Percentiles rank a stretch among this genome's conserved stretches.
Conservation (phyloP, 2,797 vertebrate genomes). For the Malurus leucopterus region DNA sequence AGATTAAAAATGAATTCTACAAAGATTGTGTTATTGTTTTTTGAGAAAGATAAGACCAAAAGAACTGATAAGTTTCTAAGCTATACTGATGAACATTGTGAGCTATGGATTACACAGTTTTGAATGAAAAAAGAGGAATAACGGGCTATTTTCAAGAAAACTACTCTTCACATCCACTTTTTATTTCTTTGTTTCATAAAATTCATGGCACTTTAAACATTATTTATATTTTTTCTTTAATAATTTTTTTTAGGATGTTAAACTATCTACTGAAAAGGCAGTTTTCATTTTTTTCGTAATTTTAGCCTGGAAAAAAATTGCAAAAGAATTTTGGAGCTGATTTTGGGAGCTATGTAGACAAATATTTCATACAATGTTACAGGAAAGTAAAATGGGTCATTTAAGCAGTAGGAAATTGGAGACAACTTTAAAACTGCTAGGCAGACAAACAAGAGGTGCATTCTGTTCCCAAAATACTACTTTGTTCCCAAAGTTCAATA, state of each 20-base stretch:
- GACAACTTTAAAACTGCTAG: background rate
- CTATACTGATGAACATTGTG: background rate
- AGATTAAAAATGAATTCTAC: background rate
- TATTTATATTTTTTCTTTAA: background rate
- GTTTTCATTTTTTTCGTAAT: background rate
- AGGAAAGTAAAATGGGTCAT: background rate
- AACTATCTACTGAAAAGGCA: background rate
- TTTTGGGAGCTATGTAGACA: background rate
- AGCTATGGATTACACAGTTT: fast-evolving
- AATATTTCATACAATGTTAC: background rate
- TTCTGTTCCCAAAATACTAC: background rate
- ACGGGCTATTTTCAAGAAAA: background rate
- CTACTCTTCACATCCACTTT: background rate
- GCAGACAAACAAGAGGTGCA: background rate
- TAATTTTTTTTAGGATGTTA: background rate
- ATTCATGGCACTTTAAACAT: background rate
- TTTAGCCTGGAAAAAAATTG: background rate
- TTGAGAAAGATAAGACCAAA: background rate
- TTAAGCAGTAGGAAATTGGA: background rate
- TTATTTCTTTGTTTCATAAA: background rate
- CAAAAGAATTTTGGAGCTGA: background rate
- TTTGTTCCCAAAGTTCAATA: background rate
- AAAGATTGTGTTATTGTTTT: background rate
- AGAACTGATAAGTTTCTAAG: background rate
- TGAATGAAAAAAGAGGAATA: background rate